A percentile compares a stretch with the other conserved stretches of the same genome.
These are phyloP conservation scores for Anorthoa munda DNA, from an alignment of 2,888 invertebrate genomes.

Conservation along the genomic window DNA sequence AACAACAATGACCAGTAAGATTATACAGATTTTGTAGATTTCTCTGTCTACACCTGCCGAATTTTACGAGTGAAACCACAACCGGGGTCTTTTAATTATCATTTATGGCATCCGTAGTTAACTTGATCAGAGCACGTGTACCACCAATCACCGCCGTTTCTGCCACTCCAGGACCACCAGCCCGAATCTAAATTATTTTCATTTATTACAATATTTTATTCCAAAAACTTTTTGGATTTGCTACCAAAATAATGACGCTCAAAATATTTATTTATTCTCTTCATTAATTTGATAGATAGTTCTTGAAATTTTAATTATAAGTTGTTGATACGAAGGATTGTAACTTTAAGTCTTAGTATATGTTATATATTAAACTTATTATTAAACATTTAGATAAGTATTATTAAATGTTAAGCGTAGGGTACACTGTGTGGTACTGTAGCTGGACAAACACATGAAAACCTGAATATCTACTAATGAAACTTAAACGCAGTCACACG, in stretches of 20 bases:
- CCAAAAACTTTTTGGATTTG: constrained; percentile 9
- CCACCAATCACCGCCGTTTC: neutral
- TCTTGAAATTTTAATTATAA: constrained; percentile 58
- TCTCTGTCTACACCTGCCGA: neutral
- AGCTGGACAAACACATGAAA: neutral
- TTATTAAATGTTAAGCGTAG: constrained; percentile 62
- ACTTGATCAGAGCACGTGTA: neutral
- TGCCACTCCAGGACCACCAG: neutral
- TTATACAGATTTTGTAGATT: neutral
- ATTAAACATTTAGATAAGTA: constrained; percentile 66
- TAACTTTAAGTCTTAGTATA: constrained; percentile 54
- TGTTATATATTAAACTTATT: constrained; percentile 32
- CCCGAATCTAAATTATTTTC: constrained; percentile 9
- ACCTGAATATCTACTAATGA: neutral
- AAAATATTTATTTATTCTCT: constrained; percentile 42
- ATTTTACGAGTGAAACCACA: too few species aligned
- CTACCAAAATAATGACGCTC: constrained; percentile 55
- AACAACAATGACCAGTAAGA: too few species aligned
- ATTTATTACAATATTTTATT: neutral
- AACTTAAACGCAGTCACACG: neutral
- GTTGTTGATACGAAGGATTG: constrained; percentile 64
- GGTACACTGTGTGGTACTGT: constrained; percentile 49
- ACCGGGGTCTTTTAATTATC: neutral
- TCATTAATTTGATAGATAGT: constrained; percentile 53
- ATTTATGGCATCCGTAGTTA: neutral